These are phyloP conservation scores for Pammene fasciana DNA, from an alignment of 2,888 invertebrate genomes.

Conservation along the genomic window DNA sequence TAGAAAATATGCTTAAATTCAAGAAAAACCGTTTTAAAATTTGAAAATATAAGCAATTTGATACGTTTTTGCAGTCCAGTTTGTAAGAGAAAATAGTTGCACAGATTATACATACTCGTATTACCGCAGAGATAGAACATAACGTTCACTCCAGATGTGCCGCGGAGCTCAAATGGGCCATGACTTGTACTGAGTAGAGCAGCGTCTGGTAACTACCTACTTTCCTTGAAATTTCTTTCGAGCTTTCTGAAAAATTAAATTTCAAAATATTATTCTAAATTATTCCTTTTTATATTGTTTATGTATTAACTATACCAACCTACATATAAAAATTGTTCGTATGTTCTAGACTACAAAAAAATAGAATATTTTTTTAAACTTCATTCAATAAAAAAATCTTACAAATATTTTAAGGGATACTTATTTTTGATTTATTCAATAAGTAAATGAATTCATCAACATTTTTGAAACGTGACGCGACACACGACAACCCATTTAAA, in stretches of 20 bases:
- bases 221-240: background rate
- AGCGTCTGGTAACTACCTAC: constrained; percentile 4
- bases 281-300: background rate
- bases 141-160: constrained; percentile 51
- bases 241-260: background rate
- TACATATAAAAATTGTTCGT: too few species aligned
- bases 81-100: constrained; percentile 41
- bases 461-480: background rate
- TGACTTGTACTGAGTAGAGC: background rate
- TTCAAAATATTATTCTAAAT: background rate
- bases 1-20: background rate
- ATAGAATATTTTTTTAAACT: too few species aligned
- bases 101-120: constrained; percentile 48
- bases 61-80: background rate
- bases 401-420: too few species aligned
- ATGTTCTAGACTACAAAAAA: too few species aligned
- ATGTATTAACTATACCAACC: too few species aligned
- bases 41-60: background rate
- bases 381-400: too few species aligned
- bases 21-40: background rate
- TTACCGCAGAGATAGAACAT: constrained; percentile 52
- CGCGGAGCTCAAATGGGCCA: constrained; percentile 18
- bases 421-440: too few species aligned
- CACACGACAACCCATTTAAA: background rate
- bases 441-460: too few species aligned